Percentiles rank a stretch among this genome's conserved stretches.
These are phyloP conservation scores for Atractosteus spatula DNA, from an alignment of 2,113 vertebrate species.

Conservation along the genomic window DNA sequence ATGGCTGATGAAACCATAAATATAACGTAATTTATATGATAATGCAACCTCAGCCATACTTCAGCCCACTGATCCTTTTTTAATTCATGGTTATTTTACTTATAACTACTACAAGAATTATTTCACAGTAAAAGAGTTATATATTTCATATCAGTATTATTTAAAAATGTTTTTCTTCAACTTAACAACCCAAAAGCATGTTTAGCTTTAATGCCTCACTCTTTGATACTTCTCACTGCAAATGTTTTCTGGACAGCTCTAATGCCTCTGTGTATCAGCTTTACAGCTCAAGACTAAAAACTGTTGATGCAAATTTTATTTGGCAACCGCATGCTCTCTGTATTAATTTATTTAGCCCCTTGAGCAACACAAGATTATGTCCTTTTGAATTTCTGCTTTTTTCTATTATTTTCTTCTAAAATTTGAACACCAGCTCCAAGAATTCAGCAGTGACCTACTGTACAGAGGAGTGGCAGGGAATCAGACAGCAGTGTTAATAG, in stretches of 20 bases:
- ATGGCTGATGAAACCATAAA: no score
- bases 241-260: constrained; percentile 32
- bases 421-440: constrained; percentile 13
- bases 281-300: constrained; percentile 20
- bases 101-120: no score
- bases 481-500: background rate
- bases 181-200: no score
- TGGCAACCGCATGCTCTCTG: constrained; percentile 23
- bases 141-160: no score
- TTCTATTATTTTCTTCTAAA: constrained; percentile 25
- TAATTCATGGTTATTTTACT: no score
- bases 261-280: constrained; percentile 31
- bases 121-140: no score
- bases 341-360: constrained; percentile 33
- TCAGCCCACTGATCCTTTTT: no score
- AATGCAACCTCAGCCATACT: no score
- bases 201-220: no score
- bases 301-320: constrained; percentile 26
- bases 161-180: no score
- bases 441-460: constrained; percentile 6
- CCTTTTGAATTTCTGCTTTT: constrained; percentile 21
- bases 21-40: no score
- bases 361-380: constrained; percentile 28
- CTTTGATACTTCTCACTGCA: no score
- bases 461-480: background rate